A percentile compares a stretch with the other conserved stretches of the same genome.
phyloP scores from a whole-genome alignment of 92 coral and sea anemone genomes.

The Porites lobata region DNA sequence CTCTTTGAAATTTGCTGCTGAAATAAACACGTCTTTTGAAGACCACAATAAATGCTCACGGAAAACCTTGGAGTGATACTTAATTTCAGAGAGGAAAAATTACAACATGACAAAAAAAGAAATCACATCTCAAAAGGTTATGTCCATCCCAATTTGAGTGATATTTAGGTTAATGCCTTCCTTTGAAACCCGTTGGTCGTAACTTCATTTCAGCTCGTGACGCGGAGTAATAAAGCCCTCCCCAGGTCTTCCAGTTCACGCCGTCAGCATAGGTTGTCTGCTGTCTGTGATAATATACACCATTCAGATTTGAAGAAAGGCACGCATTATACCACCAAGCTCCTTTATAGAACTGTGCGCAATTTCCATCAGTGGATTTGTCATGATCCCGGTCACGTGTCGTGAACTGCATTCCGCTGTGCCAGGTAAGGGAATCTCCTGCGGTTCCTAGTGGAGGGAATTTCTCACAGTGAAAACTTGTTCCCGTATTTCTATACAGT shows the following conservation, averaged over 20 bases:
- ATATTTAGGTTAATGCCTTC: background rate
- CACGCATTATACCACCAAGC: conserved; percentile 74
- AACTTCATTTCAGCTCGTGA: conserved; percentile 61
- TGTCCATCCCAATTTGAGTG: too few relatives aligned
- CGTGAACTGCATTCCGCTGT: conserved; percentile 67
- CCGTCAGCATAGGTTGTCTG: conserved; percentile 74
- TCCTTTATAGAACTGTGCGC: conserved; percentile 65
- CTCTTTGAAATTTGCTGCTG: too few relatives aligned
- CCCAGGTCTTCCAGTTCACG: conserved; percentile 76
- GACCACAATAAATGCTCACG: too few relatives aligned
- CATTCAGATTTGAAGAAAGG: conserved; percentile 63
- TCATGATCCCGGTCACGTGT: conserved; percentile 66
- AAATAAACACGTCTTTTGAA: too few relatives aligned
- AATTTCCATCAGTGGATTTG: conserved; percentile 58
- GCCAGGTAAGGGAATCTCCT: conserved; percentile 68
- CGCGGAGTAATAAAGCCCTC: conserved; percentile 60
- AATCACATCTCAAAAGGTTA: too few relatives aligned
- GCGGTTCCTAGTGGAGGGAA: conserved; percentile 40
- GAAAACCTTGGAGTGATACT: too few relatives aligned
- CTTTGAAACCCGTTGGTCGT: conserved; percentile 48
- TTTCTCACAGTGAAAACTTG: background rate
- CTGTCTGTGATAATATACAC: conserved; percentile 54
- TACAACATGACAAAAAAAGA: too few relatives aligned
- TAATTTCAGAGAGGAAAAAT: too few relatives aligned
- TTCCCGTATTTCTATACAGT: too few relatives aligned